Evolutionary conservation across 1,140 invertebrate genomes (phyloP), one percentile per base, ranked within the genome.

Genomic region (Pogonomyrmex californicus): DNA sequence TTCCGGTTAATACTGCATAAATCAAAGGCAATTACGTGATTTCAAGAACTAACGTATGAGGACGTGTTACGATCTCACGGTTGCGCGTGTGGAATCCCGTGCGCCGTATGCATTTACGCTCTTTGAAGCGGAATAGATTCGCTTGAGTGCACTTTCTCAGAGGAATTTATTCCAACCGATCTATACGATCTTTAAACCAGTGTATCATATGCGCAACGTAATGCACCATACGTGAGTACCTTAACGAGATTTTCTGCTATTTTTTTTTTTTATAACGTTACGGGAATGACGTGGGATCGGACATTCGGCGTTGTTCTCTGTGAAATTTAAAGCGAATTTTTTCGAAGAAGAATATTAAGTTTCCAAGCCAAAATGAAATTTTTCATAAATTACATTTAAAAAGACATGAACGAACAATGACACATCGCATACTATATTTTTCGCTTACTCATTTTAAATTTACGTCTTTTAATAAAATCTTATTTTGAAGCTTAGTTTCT

Each of bases 121-220:
- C 79, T 83, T 83, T 73, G 54, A 83, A 83, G 79, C 79, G 68
- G 79, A 83, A 83, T 83, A 83, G 79, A 83, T 49, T 47, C 79
- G 79, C 79, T 75, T n/a, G 79, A 83, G 79, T 83, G 79, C 79
- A 60, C 41, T 83, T 83, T 83, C 79, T 83, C 79, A 83, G 79
- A 73, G 68, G 68, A 83, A 83, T 75, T 38, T 70, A 73, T 62
- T 49, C 56, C 54, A 47, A 58, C n/a, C 68, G 33, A 83, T 83
- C 68, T 47, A 60, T 73, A 73, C 23, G 54, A 73, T 73, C 54
- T 75, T 62, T 82, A 73, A 82, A 47, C 54, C 79, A 10, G 30
- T 58, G 17, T 71, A 71, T 82, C 38, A 56, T 47, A 71, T 73
- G n/a, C 49, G n/a, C 38, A 38, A 14, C 36, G 10, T 60, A 62